Evolutionary conservation across 2,113 vertebrate species (phyloP).

Genomic region (Alethe diademata): DNA sequence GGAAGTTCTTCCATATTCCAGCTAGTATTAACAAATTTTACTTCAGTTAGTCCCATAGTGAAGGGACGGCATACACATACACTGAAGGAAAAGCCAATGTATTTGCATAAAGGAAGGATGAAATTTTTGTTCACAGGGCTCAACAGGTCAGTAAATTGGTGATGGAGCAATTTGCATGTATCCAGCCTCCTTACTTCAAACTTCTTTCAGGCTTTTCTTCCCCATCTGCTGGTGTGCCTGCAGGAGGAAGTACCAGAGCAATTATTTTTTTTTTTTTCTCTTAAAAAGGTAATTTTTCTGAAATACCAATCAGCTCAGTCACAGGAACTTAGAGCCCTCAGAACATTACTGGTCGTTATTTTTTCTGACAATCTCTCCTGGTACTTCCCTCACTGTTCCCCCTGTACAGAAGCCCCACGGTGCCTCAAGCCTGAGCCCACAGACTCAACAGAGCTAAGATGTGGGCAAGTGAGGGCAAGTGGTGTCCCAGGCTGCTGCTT

Average conservation of each 20-base stretch:
- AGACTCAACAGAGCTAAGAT: neutral
- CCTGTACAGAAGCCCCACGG: neutral
- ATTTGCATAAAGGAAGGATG: neutral
- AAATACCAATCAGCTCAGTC: neutral
- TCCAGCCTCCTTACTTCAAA: neutral
- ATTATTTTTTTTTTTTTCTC: neutral
- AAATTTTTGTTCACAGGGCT: neutral
- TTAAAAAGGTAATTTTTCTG: neutral
- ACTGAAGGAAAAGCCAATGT: neutral
- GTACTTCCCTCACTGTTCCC: rapidly evolving
- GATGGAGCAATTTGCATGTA: neutral
- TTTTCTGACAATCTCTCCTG: neutral
- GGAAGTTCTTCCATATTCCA: neutral
- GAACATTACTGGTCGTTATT: neutral
- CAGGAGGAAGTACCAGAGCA: neutral
- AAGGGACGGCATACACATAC: neutral
- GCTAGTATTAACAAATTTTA: neutral
- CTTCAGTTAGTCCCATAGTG: neutral
- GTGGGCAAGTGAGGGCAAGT: rapidly evolving
- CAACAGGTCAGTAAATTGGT: neutral
- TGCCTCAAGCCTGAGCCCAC: neutral
- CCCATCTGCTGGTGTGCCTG: neutral
- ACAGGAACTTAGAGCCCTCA: neutral
- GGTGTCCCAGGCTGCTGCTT: neutral
- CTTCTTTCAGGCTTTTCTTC: neutral